Conservation (phyloP, 2,797 vertebrate species). For the Microctenopoma lineatum region DNA sequence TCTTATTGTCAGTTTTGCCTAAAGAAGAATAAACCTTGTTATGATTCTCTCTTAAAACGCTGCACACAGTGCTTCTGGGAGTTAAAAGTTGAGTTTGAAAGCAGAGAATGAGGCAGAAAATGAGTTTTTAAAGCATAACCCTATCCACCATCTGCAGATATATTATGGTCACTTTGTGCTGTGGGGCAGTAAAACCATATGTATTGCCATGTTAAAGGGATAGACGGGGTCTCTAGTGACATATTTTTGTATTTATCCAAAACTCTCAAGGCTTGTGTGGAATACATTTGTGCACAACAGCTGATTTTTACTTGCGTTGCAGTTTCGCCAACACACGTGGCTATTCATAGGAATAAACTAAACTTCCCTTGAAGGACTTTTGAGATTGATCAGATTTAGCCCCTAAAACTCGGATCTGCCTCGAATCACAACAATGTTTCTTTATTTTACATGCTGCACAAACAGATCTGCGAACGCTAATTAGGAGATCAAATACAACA, state of each 20-base stretch:
- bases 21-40: conserved; percentile 5
- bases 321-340: neutral
- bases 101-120: conserved; percentile 31
- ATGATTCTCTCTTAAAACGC: conserved; percentile 8
- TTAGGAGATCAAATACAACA: conserved; percentile 40
- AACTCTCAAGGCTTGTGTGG: neutral
- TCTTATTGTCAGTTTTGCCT: conserved; percentile 7
- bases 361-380: neutral
- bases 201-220: conserved; percentile 48
- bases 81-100: conserved; percentile 31
- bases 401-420: conserved; percentile 12
- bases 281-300: too few relatives aligned
- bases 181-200: conserved; percentile 48
- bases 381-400: conserved; percentile 26
- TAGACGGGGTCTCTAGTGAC: conserved; percentile 35
- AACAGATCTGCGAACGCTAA: conserved; percentile 43
- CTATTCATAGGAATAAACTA: conserved; percentile 1
- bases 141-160: conserved; percentile 41
- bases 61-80: conserved; percentile 14
- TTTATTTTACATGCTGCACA: conserved; percentile 34
- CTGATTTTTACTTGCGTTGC: neutral
- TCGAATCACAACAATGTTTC: conserved; percentile 2
- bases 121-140: conserved; percentile 52
- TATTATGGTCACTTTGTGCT: conserved; percentile 49
- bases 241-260: conserved; percentile 20